phyloP scores from a whole-genome alignment of 37 sponge, comb jelly and placozoan genomes.

The Oscarella lobularis region DNA sequence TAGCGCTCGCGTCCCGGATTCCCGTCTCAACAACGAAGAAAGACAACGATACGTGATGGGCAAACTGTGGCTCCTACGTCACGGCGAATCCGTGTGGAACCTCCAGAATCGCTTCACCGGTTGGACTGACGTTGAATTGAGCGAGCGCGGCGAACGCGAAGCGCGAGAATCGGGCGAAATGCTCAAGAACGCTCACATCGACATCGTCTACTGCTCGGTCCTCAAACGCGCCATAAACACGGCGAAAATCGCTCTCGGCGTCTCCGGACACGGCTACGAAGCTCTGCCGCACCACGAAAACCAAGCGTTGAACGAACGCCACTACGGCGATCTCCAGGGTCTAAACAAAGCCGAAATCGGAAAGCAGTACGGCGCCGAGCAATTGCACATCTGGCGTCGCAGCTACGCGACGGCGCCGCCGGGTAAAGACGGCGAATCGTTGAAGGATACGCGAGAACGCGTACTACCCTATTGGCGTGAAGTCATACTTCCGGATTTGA shows the following conservation, averaged over 20 bases:
- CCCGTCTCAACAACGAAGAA: no score
- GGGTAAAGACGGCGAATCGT: background rate
- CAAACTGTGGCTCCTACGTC: background rate
- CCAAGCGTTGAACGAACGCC: background rate
- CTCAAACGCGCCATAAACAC: background rate
- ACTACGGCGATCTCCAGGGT: background rate
- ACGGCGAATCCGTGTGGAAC: conserved; percentile 1
- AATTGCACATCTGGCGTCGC: background rate
- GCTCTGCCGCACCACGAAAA: background rate
- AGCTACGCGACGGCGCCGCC: background rate
- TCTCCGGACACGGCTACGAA: background rate
- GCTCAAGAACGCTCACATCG: background rate
- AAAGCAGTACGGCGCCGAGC: background rate
- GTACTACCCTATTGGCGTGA: background rate
- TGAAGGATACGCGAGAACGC: background rate
- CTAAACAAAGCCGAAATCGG: background rate
- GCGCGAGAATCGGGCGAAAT: background rate
- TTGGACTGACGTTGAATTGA: background rate
- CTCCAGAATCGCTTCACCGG: conserved; percentile 4
- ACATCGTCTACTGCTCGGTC: background rate
- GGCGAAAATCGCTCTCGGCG: background rate
- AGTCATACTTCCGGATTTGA: background rate
- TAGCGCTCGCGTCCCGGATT: no score
- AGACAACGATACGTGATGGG: background rate
- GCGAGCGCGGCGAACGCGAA: background rate